A percentile compares a stretch with the other conserved stretches of the same genome.
phyloP scores from a whole-genome alignment of 2,888 invertebrate species.

The Ormyrus rosae region DNA sequence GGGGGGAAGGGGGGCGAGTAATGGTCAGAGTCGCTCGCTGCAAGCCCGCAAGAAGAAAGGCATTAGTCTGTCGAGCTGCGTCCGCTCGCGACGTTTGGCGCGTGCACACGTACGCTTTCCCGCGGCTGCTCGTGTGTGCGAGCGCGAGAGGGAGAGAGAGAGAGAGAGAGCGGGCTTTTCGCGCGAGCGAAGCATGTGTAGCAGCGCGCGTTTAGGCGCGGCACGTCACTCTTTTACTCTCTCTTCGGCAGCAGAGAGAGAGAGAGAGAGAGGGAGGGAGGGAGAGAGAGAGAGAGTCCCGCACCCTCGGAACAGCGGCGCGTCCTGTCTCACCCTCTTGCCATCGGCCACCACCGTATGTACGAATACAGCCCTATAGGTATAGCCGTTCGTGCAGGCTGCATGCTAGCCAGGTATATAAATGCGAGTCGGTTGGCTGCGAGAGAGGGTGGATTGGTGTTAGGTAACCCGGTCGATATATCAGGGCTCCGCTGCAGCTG shows the following conservation, averaged over 20 bases:
- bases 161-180: neutral
- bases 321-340: neutral
- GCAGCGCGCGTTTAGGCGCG: constrained; percentile 45
- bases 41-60: constrained; percentile 42
- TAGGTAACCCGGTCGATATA: constrained; percentile 74
- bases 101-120: neutral
- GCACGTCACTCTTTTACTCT: constrained; percentile 51
- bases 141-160: neutral
- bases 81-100: constrained; percentile 38
- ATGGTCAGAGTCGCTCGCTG: constrained; percentile 29
- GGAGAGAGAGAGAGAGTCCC: neutral
- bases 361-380: neutral
- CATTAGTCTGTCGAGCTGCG: constrained; percentile 43
- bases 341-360: neutral
- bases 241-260: neutral
- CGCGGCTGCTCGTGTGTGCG: neutral
- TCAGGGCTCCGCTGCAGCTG: constrained; percentile 74
- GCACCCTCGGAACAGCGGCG: neutral
- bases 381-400: neutral
- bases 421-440: constrained; percentile 55
- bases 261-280: neutral
- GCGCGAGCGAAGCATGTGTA: constrained; percentile 33
- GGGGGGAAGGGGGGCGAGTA: neutral
- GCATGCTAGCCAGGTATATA: constrained; percentile 63
- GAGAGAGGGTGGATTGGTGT: constrained; percentile 62